Conservation (phyloP, 2,888 invertebrate species). For the Mactromeris polynyma region DNA sequence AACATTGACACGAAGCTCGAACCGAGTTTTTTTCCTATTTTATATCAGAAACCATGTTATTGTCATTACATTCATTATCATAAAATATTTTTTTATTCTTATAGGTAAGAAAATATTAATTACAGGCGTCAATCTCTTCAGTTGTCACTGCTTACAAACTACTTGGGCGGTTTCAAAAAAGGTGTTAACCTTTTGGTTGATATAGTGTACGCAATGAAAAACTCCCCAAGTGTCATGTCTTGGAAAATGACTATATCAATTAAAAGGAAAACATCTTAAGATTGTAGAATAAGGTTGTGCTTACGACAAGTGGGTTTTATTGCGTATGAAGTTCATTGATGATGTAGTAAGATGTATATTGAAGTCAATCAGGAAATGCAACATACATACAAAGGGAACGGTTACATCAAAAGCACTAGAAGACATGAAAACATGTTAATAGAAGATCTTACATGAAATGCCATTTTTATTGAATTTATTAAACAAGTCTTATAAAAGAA, state of each 20-base stretch:
- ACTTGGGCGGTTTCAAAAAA: slow-evolving; percentile 15
- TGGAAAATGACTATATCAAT: slow-evolving; percentile 4
- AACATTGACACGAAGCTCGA: not conserved
- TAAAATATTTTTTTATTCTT: not conserved
- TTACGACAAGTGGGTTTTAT: not conserved
- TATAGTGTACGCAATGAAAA: not conserved
- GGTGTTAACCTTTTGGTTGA: slow-evolving; percentile 8
- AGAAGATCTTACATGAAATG: too few species aligned
- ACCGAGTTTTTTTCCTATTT: not conserved
- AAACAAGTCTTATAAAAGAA: too few species aligned
- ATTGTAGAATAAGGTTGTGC: not conserved
- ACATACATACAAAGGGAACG: too few species aligned
- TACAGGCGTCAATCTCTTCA: not conserved
- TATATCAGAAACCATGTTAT: not conserved
- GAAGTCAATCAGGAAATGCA: too few species aligned
- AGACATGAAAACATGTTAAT: too few species aligned
- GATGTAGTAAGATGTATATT: too few species aligned
- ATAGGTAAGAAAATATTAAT: not conserved
- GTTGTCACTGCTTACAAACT: not conserved
- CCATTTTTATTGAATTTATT: too few species aligned
- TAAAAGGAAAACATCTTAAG: not conserved
- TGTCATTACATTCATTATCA: not conserved
- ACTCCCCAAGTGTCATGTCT: slow-evolving; percentile 3
- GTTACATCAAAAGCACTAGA: too few species aligned
- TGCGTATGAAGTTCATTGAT: not conserved